Evolutionary conservation across 2,113 vertebrate genomes (phyloP).

Genomic region (Rynchops niger): DNA sequence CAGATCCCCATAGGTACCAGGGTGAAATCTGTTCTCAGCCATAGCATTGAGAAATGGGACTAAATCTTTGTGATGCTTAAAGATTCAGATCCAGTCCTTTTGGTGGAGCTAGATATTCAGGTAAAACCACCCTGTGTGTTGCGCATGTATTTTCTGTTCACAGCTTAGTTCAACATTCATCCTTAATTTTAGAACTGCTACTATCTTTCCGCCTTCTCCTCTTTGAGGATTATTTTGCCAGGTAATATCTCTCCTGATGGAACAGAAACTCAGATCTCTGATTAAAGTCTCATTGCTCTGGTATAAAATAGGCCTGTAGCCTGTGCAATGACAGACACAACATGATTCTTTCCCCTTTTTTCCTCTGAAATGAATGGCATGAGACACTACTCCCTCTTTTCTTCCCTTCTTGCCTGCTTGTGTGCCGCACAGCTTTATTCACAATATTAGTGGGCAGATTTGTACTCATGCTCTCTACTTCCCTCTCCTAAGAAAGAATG

Average conservation of each 20-base stretch:
- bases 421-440: background rate
- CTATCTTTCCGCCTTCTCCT: background rate
- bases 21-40: background rate
- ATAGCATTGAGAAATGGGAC: background rate
- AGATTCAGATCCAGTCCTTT: slow-evolving; percentile 8
- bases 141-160: background rate
- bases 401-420: background rate
- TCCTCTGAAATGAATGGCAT: background rate
- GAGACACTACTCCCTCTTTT: background rate
- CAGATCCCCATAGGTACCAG: background rate
- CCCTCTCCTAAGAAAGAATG: background rate
- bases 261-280: background rate
- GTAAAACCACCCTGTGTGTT: background rate
- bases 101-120: slow-evolving; percentile 54
- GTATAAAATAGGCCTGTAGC: background rate
- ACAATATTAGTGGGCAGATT: background rate
- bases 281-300: background rate
- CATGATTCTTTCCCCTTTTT: background rate
- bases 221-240: background rate
- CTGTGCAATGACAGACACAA: background rate
- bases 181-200: background rate
- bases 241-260: background rate
- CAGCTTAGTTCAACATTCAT: background rate
- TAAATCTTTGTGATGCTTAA: background rate
- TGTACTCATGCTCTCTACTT: background rate